phyloP scores from a whole-genome alignment of 2,113 vertebrate species.

The Calypte anna region DNA sequence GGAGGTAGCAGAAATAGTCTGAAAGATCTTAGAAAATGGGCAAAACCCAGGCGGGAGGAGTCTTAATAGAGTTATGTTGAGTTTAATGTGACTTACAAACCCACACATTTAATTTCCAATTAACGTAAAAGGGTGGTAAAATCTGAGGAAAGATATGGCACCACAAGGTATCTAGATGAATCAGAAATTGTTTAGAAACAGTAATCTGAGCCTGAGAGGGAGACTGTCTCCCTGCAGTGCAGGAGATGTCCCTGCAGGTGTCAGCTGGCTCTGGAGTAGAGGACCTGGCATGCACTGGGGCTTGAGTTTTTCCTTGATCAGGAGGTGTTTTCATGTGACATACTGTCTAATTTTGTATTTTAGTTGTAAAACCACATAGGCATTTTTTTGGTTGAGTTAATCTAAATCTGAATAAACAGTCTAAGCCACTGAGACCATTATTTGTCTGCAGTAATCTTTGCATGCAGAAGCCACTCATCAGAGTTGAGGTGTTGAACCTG shows the following conservation, averaged over 20 bases:
- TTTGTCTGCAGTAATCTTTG: neutral
- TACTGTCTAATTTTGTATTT: neutral
- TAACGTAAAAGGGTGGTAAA: neutral
- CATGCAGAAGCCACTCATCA: neutral
- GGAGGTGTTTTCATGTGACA: neutral
- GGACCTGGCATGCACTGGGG: neutral
- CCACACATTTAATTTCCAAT: neutral
- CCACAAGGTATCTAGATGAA: neutral
- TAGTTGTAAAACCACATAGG: neutral
- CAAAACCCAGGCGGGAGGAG: neutral
- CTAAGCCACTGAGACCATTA: neutral
- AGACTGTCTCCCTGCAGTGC: neutral
- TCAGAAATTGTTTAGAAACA: neutral
- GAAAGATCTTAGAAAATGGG: neutral
- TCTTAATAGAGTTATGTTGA: neutral
- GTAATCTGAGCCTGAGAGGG: neutral
- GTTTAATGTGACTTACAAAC: neutral
- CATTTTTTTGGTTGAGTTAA: neutral
- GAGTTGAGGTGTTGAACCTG: neutral
- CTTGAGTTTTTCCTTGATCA: neutral
- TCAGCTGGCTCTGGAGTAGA: neutral
- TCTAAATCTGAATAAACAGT: neutral
- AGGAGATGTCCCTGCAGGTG: neutral
- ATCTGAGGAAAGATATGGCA: neutral
- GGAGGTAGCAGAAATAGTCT: neutral